These are phyloP conservation scores for Hydropotes inermis DNA, from an alignment of 2,113 vertebrate genomes.

Conservation along the genomic window DNA sequence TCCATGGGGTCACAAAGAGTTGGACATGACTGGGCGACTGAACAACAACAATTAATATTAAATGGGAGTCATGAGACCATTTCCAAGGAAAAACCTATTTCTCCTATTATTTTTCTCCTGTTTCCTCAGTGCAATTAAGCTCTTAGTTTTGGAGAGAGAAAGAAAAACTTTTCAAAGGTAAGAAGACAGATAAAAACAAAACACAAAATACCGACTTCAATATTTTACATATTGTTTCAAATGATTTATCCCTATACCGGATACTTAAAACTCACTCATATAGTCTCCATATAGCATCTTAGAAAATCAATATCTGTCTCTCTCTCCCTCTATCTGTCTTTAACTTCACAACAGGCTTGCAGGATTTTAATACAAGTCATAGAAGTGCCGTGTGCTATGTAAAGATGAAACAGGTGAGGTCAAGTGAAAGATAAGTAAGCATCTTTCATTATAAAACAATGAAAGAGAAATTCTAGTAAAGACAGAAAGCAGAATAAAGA, in stretches of 20 bases:
- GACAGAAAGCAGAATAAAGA: background rate
- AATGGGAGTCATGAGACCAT: background rate
- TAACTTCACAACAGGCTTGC: background rate
- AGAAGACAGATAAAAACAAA: background rate
- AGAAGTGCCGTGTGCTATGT: accelerated
- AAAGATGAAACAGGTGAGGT: background rate
- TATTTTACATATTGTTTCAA: background rate
- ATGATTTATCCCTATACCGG: background rate
- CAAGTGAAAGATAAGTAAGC: background rate
- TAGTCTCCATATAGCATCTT: background rate
- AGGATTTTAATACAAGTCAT: background rate
- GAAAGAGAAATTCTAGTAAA: background rate
- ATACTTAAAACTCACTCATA: background rate
- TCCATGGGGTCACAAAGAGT: background rate
- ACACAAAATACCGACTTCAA: background rate
- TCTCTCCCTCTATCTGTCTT: background rate
- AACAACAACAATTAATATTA: background rate
- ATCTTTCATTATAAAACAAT: background rate
- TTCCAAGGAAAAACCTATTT: background rate
- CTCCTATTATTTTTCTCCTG: background rate
- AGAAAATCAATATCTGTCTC: background rate
- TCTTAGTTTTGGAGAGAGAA: background rate
- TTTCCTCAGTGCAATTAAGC: background rate
- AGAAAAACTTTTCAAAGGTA: background rate
- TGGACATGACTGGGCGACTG: background rate